phyloP scores from a whole-genome alignment of 1,140 invertebrate genomes.

The Marisa cornuarietis region DNA sequence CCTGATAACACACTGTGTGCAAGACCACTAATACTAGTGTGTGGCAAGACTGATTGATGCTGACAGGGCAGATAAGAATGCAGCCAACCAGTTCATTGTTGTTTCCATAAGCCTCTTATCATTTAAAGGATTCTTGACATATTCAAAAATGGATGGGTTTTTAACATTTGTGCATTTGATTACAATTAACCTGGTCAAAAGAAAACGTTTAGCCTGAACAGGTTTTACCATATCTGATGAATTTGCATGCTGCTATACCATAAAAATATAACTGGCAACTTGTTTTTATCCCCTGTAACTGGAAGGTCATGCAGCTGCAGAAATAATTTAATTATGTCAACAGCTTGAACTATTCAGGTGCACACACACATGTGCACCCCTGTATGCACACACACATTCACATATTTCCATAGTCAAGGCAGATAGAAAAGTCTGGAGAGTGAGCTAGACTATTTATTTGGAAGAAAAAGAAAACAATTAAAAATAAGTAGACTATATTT shows the following conservation, averaged over 20 bases:
- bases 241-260: not conserved
- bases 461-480: too few relatives aligned
- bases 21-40: too few relatives aligned
- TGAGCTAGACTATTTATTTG: too few relatives aligned
- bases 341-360: not conserved
- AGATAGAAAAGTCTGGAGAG: too few relatives aligned
- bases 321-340: not conserved
- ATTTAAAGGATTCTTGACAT: too few relatives aligned
- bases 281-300: not conserved
- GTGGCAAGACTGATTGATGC: too few relatives aligned
- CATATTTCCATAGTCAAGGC: not conserved
- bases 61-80: not conserved
- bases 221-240: not conserved
- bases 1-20: too few relatives aligned
- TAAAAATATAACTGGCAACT: not conserved
- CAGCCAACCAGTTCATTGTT: not conserved
- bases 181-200: too few relatives aligned
- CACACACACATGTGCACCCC: not conserved
- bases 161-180: too few relatives aligned
- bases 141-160: too few relatives aligned
- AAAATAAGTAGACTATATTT: too few relatives aligned
- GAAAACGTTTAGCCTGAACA: not conserved
- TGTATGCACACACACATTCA: constrained; percentile 5
- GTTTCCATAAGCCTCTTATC: too few relatives aligned
- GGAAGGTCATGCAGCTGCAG: not conserved